Conservation (phyloP, 2,888 invertebrate species). For the Leptopilina myrica region DNA sequence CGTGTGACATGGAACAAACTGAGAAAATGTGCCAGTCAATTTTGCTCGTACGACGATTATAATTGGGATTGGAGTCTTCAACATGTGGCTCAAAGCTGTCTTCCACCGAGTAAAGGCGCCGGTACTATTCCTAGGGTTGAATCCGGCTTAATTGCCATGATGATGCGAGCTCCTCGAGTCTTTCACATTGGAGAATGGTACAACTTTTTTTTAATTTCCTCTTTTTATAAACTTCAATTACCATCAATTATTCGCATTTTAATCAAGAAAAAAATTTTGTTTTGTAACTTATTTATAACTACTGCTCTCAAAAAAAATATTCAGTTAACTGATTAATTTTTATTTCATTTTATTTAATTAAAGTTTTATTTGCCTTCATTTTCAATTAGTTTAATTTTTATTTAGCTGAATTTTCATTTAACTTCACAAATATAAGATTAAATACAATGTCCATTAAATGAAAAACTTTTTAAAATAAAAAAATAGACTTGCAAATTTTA, state of each 20-base stretch:
- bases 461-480: background rate
- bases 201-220: conserved; percentile 64
- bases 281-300: too few species aligned
- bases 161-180: conserved; percentile 94
- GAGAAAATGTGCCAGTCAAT: conserved; percentile 87
- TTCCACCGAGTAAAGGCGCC: conserved; percentile 81
- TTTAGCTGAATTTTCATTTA: too few species aligned
- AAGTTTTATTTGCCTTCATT: too few species aligned
- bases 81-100: conserved; percentile 91
- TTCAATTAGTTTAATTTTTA: too few species aligned
- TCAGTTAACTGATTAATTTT: too few species aligned
- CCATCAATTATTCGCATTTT: too few species aligned
- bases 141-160: conserved; percentile 86
- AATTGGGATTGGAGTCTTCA: conserved; percentile 99
- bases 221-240: too few species aligned
- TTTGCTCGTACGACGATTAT: conserved; percentile 98
- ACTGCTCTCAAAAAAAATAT: too few species aligned
- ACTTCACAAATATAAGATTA: too few species aligned
- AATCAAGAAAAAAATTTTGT: too few species aligned
- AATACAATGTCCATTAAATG: background rate
- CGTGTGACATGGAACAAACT: conserved; percentile 91
- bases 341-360: too few species aligned
- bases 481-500: background rate
- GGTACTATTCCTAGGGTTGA: conserved; percentile 70
- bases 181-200: conserved; percentile 99